Conservation (phyloP, 2,113 vertebrate species). For the Chinchilla lanigera region DNA sequence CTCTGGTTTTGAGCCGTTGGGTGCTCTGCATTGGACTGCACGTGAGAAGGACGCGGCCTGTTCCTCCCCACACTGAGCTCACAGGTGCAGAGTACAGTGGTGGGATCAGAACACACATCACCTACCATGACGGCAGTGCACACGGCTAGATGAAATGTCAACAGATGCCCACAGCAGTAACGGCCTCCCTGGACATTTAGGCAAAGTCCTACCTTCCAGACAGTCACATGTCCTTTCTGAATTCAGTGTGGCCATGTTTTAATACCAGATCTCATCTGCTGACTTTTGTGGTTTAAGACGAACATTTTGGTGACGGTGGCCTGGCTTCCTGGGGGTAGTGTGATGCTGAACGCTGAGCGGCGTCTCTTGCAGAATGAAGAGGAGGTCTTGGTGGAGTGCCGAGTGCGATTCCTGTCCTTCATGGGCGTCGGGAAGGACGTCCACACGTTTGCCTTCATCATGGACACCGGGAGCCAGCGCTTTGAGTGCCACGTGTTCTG, state of each 20-base stretch:
- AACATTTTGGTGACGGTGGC: accelerated
- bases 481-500: constrained; percentile 98
- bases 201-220: background rate
- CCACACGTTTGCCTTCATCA: constrained; percentile 98
- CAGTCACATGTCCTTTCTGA: background rate
- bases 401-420: constrained; percentile 98
- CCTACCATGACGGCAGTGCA: accelerated
- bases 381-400: constrained; percentile 95
- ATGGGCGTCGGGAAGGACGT: constrained; percentile 97
- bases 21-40: too few relatives aligned
- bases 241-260: accelerated
- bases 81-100: accelerated
- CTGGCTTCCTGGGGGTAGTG: accelerated
- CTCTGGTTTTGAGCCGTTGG: background rate
- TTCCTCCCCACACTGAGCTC: accelerated
- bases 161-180: background rate
- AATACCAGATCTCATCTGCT: background rate
- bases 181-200: background rate
- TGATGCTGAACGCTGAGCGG: accelerated
- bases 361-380: constrained; percentile 90
- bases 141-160: background rate
- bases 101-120: accelerated
- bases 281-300: background rate
- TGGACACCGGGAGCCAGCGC: constrained; percentile 97
- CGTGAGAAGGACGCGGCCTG: accelerated